phyloP scores from a whole-genome alignment of 2,888 invertebrate genomes.

The Chrysolina americana region DNA sequence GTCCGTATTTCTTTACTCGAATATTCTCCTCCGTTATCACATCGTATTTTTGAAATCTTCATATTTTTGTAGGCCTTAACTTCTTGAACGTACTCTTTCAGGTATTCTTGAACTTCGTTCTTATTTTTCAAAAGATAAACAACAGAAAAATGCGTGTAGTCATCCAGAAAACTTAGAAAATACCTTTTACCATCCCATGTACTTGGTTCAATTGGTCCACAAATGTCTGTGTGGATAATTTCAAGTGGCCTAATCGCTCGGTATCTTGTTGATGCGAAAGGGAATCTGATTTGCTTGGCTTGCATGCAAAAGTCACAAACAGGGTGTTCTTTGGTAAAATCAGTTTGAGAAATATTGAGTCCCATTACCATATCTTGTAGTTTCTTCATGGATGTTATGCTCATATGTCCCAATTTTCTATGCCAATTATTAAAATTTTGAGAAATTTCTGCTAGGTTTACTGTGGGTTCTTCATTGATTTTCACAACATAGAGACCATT shows the following conservation, averaged over 20 bases:
- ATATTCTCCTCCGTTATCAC: neutral
- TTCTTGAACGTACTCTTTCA: neutral
- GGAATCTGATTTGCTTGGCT: constrained; percentile 36
- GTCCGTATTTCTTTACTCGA: neutral
- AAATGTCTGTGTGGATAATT: constrained; percentile 6
- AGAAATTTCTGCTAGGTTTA: neutral
- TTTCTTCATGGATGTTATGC: constrained; percentile 30
- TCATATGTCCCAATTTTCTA: constrained; percentile 38
- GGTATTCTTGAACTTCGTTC: neutral
- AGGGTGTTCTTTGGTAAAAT: neutral
- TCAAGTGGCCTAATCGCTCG: constrained; percentile 16
- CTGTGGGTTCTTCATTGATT: constrained; percentile 28
- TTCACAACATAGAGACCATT: constrained; percentile 40
- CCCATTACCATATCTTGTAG: too few relatives aligned
- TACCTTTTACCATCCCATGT: too few relatives aligned
- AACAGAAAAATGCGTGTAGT: neutral
- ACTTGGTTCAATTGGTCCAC: neutral
- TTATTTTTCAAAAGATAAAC: neutral
- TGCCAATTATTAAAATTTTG: constrained; percentile 35
- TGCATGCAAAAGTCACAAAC: constrained; percentile 26
- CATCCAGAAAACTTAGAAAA: too few relatives aligned
- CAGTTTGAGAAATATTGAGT: neutral
- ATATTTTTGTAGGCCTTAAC: neutral
- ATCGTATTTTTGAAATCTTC: neutral
- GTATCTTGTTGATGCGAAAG: constrained; percentile 53